Conservation (phyloP, 2,113 vertebrate genomes). For the Jacana jacana region DNA sequence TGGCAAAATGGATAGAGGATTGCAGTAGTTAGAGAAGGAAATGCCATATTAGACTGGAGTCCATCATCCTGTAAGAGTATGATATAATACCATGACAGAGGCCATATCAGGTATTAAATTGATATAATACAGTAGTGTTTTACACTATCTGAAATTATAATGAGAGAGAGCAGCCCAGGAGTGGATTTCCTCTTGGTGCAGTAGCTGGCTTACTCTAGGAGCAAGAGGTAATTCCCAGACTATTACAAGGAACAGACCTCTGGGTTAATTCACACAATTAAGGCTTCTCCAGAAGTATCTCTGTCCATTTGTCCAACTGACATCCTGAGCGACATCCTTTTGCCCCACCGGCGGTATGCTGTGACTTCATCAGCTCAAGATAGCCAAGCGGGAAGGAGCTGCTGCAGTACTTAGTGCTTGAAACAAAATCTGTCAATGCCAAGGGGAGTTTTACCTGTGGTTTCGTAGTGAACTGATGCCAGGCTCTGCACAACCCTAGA, state of each 20-base stretch:
- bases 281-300: not conserved
- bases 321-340: accelerated
- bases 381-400: not conserved
- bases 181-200: not conserved
- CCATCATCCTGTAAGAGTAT: not conserved
- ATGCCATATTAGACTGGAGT: not conserved
- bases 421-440: not conserved
- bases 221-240: not conserved
- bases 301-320: not conserved
- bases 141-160: slow-evolving; percentile 33
- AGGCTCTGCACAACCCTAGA: not conserved
- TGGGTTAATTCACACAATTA: not conserved
- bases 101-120: slow-evolving; percentile 34
- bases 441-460: not conserved
- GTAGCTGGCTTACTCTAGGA: not conserved
- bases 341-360: accelerated
- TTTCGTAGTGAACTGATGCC: not conserved
- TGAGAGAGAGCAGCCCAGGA: not conserved
- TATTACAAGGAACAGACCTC: not conserved
- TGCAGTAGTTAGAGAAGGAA: not conserved
- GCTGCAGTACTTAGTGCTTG: not conserved
- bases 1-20: slow-evolving; percentile 8
- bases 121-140: slow-evolving; percentile 11
- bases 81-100: not conserved
- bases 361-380: accelerated